Evolutionary conservation across 1,140 invertebrate genomes (phyloP).

Genomic region (Pachyrhynchus sulphureomaculatus): DNA sequence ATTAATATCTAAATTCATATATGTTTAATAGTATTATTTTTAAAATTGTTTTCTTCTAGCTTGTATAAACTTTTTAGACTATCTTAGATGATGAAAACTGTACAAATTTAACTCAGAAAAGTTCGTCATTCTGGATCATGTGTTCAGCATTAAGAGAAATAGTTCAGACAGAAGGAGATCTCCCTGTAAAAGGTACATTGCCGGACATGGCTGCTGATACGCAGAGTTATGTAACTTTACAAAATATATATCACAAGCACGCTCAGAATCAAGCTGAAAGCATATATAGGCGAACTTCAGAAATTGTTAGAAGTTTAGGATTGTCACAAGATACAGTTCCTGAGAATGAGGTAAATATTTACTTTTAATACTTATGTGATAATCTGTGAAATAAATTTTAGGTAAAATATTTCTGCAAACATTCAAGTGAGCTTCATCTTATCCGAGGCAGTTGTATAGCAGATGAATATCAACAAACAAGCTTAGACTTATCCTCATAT

Average conservation of each 20-base stretch:
- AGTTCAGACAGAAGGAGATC: conserved; percentile 78
- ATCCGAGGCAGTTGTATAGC: conserved; percentile 78
- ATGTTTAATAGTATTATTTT: too few relatives aligned
- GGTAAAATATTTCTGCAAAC: conserved; percentile 80
- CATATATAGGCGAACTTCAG: conserved; percentile 77
- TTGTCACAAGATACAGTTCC: conserved; percentile 71
- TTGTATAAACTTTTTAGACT: conserved; percentile 45
- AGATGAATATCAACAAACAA: conserved; percentile 66
- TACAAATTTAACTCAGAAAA: conserved; percentile 74
- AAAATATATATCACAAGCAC: conserved; percentile 87
- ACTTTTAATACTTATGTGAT: neutral
- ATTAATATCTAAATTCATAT: too few relatives aligned
- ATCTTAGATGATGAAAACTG: conserved; percentile 78
- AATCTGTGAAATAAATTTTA: conserved; percentile 20
- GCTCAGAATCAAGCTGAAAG: conserved; percentile 78
- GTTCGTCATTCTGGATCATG: conserved; percentile 91
- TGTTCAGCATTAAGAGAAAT: conserved; percentile 87
- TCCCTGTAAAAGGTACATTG: conserved; percentile 88
- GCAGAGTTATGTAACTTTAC: conserved; percentile 85
- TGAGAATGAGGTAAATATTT: conserved; percentile 64
- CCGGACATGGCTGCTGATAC: conserved; percentile 99
- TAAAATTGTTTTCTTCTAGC: too few relatives aligned
- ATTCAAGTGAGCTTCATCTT: conserved; percentile 76
- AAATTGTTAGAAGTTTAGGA: conserved; percentile 75
- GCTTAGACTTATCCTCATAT: conserved; percentile 47